Percentiles rank a stretch among this genome's conserved stretches.
Conservation (phyloP, 2,113 vertebrate genomes). For the Sapayoa aenigma region DNA sequence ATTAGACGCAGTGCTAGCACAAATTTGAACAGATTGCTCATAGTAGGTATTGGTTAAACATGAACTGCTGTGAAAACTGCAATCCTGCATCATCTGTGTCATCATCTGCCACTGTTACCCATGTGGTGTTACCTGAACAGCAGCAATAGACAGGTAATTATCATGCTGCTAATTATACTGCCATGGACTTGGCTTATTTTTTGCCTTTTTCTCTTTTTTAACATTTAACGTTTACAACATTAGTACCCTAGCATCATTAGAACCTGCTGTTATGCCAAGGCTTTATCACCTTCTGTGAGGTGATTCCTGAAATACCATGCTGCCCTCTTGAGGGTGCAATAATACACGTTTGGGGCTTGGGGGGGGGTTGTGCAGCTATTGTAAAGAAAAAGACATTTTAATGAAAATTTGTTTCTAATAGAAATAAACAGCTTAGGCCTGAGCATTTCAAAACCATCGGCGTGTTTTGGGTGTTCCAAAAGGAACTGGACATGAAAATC, state of each 20-base stretch:
- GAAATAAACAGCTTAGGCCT: neutral
- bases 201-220: neutral
- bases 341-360: neutral
- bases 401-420: neutral
- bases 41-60: neutral
- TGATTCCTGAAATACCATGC: conserved; percentile 35
- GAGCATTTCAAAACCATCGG: neutral
- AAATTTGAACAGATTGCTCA: neutral
- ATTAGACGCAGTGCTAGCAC: neutral
- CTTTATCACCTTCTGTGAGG: neutral
- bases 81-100: neutral
- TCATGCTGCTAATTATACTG: neutral
- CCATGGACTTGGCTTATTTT: neutral
- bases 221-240: neutral
- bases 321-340: conserved; percentile 56
- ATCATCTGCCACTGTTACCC: neutral
- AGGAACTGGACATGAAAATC: neutral
- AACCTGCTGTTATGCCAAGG: neutral
- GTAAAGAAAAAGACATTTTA: neutral
- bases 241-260: neutral
- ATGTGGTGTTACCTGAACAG: neutral
- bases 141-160: neutral
- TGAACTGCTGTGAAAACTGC: neutral
- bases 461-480: neutral
- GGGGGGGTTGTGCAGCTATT: neutral